A percentile compares a stretch with the other conserved stretches of the same genome.
Conservation (phyloP, 2,797 vertebrate genomes). For the Coranthus polyacanthus region DNA sequence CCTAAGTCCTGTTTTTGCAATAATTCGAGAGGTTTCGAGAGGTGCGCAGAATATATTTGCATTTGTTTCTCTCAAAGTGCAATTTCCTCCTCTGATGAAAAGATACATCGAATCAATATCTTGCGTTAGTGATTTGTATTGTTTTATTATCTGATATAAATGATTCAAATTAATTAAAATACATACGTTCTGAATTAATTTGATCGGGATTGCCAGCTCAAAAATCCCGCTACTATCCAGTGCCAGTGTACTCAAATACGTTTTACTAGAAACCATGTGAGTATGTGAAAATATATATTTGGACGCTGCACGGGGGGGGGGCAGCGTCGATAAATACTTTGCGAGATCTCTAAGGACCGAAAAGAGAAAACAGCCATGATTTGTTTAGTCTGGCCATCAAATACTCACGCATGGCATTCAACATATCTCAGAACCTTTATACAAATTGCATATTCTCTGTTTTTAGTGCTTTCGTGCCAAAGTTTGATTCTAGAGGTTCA, state of each 20-base stretch:
- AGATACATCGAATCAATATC: neutral
- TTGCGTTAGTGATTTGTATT: neutral
- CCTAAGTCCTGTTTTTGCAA: no score
- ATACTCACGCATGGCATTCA: slow-evolving; percentile 9
- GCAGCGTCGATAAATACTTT: neutral
- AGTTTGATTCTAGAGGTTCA: slow-evolving; percentile 5
- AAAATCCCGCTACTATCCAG: no score
- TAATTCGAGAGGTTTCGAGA: no score
- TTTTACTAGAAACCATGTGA: no score
- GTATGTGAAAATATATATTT: slow-evolving; percentile 9
- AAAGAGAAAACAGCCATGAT: slow-evolving; percentile 6
- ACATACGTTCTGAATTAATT: slow-evolving; percentile 1
- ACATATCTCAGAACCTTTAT: neutral
- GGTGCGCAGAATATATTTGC: neutral
- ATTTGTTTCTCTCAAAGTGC: neutral
- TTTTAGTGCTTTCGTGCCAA: slow-evolving; percentile 3
- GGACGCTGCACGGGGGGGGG: slow-evolving; percentile 10
- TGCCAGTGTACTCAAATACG: no score
- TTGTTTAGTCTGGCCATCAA: neutral
- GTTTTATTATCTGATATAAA: neutral
- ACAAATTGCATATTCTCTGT: slow-evolving; percentile 1
- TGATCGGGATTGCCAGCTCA: no score
- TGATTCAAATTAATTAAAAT: neutral
- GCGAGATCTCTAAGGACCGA: neutral
- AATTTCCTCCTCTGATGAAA: slow-evolving; percentile 1